Evolutionary conservation across 2,113 vertebrate species (phyloP).

Genomic region (Merops nubicus): DNA sequence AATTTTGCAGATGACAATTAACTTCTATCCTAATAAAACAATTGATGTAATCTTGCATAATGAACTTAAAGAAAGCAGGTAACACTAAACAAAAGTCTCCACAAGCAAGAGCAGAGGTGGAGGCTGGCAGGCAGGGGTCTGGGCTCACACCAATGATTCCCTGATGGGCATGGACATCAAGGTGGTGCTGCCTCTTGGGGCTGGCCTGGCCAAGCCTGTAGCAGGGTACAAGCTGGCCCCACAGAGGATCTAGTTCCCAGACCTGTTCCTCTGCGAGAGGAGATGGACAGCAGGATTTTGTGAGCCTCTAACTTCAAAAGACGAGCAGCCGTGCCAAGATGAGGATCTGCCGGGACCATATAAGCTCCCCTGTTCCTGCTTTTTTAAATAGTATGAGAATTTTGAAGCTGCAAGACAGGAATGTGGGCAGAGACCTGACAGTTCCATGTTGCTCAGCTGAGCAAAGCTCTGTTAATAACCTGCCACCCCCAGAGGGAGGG

Average conservation of each 20-base stretch:
- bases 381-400: not conserved
- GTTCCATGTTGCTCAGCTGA: slow-evolving; percentile 37
- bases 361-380: not conserved
- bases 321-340: not conserved
- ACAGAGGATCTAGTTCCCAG: not conserved
- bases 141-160: not conserved
- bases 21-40: not conserved
- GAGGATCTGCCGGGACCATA: not conserved
- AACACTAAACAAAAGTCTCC: not conserved
- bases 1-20: not conserved
- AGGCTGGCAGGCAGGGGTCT: not conserved
- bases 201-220: not conserved
- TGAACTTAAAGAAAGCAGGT: not conserved
- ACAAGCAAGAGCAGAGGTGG: not conserved
- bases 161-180: not conserved
- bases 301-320: not conserved
- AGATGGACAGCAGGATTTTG: not conserved
- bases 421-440: not conserved
- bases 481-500: slow-evolving; percentile 38
- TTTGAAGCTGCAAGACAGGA: slow-evolving; percentile 45
- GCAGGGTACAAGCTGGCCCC: not conserved
- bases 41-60: not conserved
- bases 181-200: not conserved
- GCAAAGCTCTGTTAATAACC: slow-evolving; percentile 49
- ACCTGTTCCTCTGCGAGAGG: not conserved